These are phyloP conservation scores for Diaperis boleti DNA, from an alignment of 2,888 invertebrate genomes.

Conservation along the genomic window DNA sequence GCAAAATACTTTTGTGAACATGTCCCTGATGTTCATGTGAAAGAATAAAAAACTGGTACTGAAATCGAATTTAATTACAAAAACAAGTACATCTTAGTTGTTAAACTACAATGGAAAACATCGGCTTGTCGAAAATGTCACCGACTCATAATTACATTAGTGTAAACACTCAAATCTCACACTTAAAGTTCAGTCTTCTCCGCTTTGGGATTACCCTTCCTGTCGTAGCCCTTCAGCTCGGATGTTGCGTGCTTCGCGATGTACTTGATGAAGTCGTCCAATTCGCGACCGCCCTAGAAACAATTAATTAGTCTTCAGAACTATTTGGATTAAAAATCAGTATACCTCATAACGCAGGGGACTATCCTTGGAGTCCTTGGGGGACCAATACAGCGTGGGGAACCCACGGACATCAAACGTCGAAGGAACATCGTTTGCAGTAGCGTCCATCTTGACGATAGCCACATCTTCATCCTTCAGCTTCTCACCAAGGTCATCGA, in stretches of 20 bases:
- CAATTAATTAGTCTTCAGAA: slow-evolving; percentile 29
- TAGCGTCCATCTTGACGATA: slow-evolving; percentile 98
- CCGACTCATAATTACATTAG: slow-evolving; percentile 22
- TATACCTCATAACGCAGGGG: slow-evolving; percentile 88
- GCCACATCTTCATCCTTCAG: slow-evolving; percentile 83
- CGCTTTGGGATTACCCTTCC: slow-evolving; percentile 78
- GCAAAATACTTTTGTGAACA: not conserved
- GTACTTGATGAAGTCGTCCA: slow-evolving; percentile 95
- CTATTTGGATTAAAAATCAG: too few relatives aligned
- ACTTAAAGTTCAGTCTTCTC: slow-evolving; percentile 73
- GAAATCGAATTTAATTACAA: slow-evolving; percentile 35
- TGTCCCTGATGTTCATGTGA: not conserved
- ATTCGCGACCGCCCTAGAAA: slow-evolving; percentile 88
- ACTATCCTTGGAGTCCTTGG: slow-evolving; percentile 82
- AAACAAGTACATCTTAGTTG: slow-evolving; percentile 29
- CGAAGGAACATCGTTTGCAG: slow-evolving; percentile 96
- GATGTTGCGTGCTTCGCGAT: slow-evolving; percentile 91
- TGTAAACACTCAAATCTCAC: slow-evolving; percentile 19
- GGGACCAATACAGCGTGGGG: slow-evolving; percentile 97
- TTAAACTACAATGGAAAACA: slow-evolving; percentile 36
- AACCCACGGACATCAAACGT: slow-evolving; percentile 94
- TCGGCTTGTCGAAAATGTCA: slow-evolving; percentile 18
- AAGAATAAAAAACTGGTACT: slow-evolving; percentile 9
- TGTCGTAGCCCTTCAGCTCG: slow-evolving; percentile 88
- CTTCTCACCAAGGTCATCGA: slow-evolving; percentile 92